Base-by-base conservation (phyloP, 2,888 invertebrate species). In the Volucella inanis region DNA sequence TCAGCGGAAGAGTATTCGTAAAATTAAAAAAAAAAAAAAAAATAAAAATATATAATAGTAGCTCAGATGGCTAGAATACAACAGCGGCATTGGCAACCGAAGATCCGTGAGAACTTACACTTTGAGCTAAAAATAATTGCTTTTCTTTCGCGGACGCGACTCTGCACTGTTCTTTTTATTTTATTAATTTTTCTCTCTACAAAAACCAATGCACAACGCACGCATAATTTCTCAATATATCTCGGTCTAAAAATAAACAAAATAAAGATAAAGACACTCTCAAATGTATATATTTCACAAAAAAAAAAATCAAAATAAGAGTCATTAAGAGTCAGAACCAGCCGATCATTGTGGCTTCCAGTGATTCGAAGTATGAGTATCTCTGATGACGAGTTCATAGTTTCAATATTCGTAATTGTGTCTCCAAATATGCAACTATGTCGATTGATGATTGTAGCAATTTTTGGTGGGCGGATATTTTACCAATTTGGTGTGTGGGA, bases 401-500 rank as follows among this genome's bases (percentile, higher is more conserved):
- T 47, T 59, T 41, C 38, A 12, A 38, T 49, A 75, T 67, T 49
- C 31, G 31, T 31, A 31, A 31, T 31, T 31, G 31, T 59, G 31
- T 76, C 14, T 75, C 65, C 59, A 50, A 75, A 75, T 43, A 39
- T 61, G 45, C 61, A 15, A 45, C 67, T 67, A 31, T 59, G 67
- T 47, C 38, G 52, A 59, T 50, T 31, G 41, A 31, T 61, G 76
- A 52, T 67, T 76, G 41, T 49, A 11, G 9, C n/a, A n/a, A 41
- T 18, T 14, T 52, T 50, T 45, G 18, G 76, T 76, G 52, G 76
- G 76, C 59, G 76, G 76, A 67, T 68, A 31, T 31, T 52, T 61
- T 52, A 39, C 12, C 67, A 67, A 68, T 41, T 50, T 43, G n/a
- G 45, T 52, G 72, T 31, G 31, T 54, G 72, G 50, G 68, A 6